These are phyloP conservation scores for Epirrhoe alternata DNA, from an alignment of 2,888 invertebrate genomes.

Conservation along the genomic window DNA sequence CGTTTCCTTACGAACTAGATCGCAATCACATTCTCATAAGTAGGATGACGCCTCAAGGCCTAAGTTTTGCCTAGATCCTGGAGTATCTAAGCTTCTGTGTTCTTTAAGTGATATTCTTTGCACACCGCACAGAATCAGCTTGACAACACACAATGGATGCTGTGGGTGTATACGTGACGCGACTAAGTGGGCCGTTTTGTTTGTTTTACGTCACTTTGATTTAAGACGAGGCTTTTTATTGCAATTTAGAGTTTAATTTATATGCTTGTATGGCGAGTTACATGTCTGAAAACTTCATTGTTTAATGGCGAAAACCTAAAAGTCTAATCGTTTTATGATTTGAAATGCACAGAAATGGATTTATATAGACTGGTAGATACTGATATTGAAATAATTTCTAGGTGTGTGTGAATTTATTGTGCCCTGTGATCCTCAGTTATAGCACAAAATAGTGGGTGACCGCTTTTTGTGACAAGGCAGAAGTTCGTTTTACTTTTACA, in stretches of 20 bases:
- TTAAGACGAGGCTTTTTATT: conserved; percentile 22
- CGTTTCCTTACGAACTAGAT: no score
- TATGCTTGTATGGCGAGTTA: conserved; percentile 2
- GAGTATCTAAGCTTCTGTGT: neutral
- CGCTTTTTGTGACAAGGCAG: no score
- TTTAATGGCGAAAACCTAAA: neutral
- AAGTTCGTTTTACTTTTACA: no score
- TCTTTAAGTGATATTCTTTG: neutral
- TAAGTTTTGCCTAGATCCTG: neutral
- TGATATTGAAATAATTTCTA: no score
- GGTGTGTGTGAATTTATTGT: no score
- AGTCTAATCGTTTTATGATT: neutral
- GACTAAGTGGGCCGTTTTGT: conserved; percentile 23
- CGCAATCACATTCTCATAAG: no score
- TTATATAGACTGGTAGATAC: no score
- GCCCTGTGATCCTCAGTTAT: no score
- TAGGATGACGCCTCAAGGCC: no score
- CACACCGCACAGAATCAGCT: conserved; percentile 9
- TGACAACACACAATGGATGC: conserved; percentile 19
- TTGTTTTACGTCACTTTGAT: conserved; percentile 27
- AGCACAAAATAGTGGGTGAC: no score
- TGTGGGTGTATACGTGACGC: conserved; percentile 22
- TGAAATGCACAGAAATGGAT: no score
- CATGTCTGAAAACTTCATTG: neutral
- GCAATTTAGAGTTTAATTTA: conserved; percentile 20